These are phyloP conservation scores for Littorina saxatilis DNA, from an alignment of 1,140 invertebrate genomes.

Conservation along the genomic window DNA sequence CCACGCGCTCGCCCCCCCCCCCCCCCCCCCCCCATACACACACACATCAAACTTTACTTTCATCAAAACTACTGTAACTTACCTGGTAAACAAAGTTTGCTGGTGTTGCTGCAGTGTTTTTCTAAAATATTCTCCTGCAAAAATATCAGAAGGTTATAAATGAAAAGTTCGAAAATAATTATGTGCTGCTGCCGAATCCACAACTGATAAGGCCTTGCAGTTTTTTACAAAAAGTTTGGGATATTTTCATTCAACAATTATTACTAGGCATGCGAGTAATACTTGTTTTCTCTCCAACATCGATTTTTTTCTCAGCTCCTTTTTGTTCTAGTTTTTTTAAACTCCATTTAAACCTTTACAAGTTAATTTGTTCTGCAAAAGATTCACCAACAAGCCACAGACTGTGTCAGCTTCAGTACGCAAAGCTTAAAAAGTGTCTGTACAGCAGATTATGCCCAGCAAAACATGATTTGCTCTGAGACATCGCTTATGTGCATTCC, in stretches of 20 bases:
- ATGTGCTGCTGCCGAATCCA: not conserved
- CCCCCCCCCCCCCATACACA: not conserved
- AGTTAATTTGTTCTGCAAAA: no score
- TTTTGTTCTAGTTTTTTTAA: not conserved
- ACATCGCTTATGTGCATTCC: no score
- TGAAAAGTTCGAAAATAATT: not conserved
- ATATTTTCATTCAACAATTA: not conserved
- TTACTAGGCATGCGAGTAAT: not conserved
- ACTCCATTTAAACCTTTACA: no score
- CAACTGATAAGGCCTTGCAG: not conserved
- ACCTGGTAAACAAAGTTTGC: constrained; percentile 13
- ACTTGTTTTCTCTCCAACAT: not conserved
- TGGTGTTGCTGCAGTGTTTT: not conserved
- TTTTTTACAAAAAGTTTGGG: no score
- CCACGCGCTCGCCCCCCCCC: not conserved
- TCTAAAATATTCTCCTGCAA: not conserved
- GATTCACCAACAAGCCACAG: no score
- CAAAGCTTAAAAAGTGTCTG: no score
- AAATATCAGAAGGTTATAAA: not conserved
- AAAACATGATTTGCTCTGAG: no score
- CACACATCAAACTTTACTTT: not conserved
- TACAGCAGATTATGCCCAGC: no score
- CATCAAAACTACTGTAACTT: not conserved
- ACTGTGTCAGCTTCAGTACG: no score
- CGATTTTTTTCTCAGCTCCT: no score